Base-by-base conservation (phyloP, 2,888 invertebrate genomes). In the Caenorhabditis japonica region DNA sequence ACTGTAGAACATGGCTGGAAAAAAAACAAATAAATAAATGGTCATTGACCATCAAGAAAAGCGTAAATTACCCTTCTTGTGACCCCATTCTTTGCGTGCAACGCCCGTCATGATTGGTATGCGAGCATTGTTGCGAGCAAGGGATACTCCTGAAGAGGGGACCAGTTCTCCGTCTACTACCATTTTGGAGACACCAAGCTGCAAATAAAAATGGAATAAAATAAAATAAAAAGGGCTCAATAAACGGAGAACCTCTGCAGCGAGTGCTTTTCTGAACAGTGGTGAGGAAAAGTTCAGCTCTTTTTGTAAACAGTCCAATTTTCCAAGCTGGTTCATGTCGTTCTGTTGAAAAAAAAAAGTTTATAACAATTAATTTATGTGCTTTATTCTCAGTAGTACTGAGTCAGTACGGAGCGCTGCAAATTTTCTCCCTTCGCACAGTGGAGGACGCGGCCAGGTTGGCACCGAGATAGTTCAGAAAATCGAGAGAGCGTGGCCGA, bases 41-140 rank as follows among this genome's bases (percentile, higher is more conserved):
- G n/a, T n/a, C 27, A 64, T 64, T 64, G 49, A 55, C 43, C 41
- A 30, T 56, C 55, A 49, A n/a, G 5, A 13, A 51, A 58, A 34
- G 15, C n/a, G 33, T 30, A 34, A 39, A 52, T 51, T 61, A 86
- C 87, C 80, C 75, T 84, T 85, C 75, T 87, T 87, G 60, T 87
- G 86, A 47, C 83, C 85, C 87, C 87, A 88, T 69, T 87, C 87
- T 34, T 80, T 75, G 13, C 80, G 75, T 7, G 87, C 87, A 25
- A 88, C 84, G 10, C 87, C 87, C 12, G 84, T 87, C 70, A 87
- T 71, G 17, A 87, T 77, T 1, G 87, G 88, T 21, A 88, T 74
- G 12, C 81, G 76, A 5, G 87, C 84, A 47, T 83, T 70, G 8
- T 80, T 75, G 13, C 62, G 51, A 15, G 83, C 75, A 27, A 86